Percentiles rank a stretch among this genome's conserved stretches.
These are phyloP conservation scores for Trichacis sp. DNA, from an alignment of 2,888 invertebrate species.

Conservation along the genomic window DNA sequence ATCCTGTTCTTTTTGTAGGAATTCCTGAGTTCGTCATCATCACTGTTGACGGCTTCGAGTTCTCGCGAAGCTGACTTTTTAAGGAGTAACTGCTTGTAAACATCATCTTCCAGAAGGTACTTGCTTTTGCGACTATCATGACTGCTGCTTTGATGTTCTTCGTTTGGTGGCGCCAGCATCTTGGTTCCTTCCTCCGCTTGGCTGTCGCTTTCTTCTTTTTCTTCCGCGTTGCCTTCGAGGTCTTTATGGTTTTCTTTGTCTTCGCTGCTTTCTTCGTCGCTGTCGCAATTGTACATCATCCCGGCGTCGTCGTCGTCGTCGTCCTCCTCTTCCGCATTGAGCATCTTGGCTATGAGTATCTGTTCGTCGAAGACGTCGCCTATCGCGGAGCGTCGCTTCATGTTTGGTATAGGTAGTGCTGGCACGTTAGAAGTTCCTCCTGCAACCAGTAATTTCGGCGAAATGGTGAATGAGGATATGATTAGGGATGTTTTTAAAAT, in stretches of 20 bases:
- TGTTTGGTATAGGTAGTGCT: constrained; percentile 72
- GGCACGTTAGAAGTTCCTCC: constrained; percentile 68
- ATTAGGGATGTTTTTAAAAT: too few species aligned
- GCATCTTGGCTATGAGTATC: constrained; percentile 51
- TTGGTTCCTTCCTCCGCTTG: constrained; percentile 60
- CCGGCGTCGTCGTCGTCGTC: constrained; percentile 53
- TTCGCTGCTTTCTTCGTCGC: constrained; percentile 62
- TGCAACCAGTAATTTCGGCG: too few species aligned
- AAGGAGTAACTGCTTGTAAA: constrained; percentile 59
- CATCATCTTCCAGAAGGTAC: constrained; percentile 57
- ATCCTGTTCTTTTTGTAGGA: constrained; percentile 53
- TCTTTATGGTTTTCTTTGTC: constrained; percentile 51
- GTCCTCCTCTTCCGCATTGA: constrained; percentile 47
- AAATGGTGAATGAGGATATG: too few species aligned
- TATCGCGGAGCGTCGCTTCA: constrained; percentile 70
- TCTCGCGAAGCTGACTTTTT: constrained; percentile 37
- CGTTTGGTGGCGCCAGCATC: constrained; percentile 48
- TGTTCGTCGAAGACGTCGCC: constrained; percentile 71
- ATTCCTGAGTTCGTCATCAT: constrained; percentile 49
- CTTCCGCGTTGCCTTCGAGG: constrained; percentile 52
- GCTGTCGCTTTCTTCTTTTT: constrained; percentile 60
- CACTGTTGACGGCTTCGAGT: constrained; percentile 48
- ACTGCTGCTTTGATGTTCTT: constrained; percentile 52
- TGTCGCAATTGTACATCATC: constrained; percentile 60
- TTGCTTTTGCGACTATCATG: constrained; percentile 58